Evolutionary conservation across 1,140 invertebrate species (phyloP).

Genomic region (Cyclina sinensis): DNA sequence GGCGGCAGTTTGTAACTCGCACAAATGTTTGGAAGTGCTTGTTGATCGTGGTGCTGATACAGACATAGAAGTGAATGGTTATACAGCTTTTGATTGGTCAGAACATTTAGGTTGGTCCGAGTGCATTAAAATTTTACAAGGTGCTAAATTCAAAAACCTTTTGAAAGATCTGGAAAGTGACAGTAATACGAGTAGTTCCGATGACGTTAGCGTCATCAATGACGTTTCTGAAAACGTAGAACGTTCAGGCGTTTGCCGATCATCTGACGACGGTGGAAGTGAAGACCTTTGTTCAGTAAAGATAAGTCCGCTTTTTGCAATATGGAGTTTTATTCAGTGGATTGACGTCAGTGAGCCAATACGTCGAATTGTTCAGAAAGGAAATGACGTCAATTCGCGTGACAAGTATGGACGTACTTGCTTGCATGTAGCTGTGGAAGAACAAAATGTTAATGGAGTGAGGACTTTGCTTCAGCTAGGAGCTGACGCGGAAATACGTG

Average conservation of each 20-base stretch:
- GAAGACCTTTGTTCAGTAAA: background rate
- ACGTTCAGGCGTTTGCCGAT: too few relatives aligned
- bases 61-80: conserved; percentile 28
- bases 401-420: conserved; percentile 49
- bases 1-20: conserved; percentile 46
- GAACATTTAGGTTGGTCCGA: conserved; percentile 35
- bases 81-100: conserved; percentile 55
- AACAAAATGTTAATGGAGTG: conserved; percentile 54
- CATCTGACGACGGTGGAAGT: background rate
- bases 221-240: background rate
- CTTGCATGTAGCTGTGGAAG: conserved; percentile 60
- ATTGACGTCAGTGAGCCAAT: conserved; percentile 54
- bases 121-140: conserved; percentile 36
- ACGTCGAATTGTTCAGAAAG: conserved; percentile 6
- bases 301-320: conserved; percentile 41
- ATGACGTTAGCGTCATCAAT: background rate
- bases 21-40: conserved; percentile 61
- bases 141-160: conserved; percentile 54
- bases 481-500: conserved; percentile 43
- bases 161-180: conserved; percentile 20
- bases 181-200: background rate
- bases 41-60: conserved; percentile 56
- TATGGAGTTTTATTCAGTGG: conserved; percentile 67
- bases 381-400: conserved; percentile 42
- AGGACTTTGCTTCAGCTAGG: conserved; percentile 55